Evolutionary conservation across 2,797 vertebrate genomes (phyloP).

Genomic region (Chelon auratus): DNA sequence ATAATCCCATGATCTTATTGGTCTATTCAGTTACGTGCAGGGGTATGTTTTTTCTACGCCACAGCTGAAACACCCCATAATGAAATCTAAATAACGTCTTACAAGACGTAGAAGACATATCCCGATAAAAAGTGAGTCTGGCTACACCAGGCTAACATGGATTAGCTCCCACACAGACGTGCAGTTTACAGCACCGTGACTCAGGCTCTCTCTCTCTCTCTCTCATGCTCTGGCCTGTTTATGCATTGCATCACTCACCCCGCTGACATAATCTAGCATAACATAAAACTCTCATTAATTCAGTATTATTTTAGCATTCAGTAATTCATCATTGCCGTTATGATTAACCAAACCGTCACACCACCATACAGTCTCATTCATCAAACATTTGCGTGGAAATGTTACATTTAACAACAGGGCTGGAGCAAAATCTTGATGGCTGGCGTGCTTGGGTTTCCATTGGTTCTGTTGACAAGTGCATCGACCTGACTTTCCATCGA

Average conservation of each 20-base stretch:
- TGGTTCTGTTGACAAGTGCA: conserved; percentile 28
- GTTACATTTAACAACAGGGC: conserved; percentile 50
- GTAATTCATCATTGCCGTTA: conserved; percentile 74
- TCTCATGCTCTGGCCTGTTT: conserved; percentile 41
- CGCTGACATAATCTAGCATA: conserved; percentile 66
- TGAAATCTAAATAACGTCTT: too few relatives aligned
- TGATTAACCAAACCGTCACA: conserved; percentile 79
- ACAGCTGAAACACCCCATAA: too few relatives aligned
- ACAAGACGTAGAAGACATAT: too few relatives aligned
- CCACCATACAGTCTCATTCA: conserved; percentile 66
- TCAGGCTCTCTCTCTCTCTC: not conserved
- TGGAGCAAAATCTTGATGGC: conserved; percentile 26
- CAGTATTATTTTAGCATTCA: conserved; percentile 70
- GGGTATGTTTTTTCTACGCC: too few relatives aligned
- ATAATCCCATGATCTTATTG: too few relatives aligned
- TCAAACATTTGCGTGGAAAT: conserved; percentile 67
- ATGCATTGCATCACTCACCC: conserved; percentile 66
- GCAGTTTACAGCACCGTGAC: not conserved
- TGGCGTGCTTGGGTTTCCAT: conserved; percentile 10
- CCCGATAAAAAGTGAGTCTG: too few relatives aligned
- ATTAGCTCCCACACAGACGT: not conserved
- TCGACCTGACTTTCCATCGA: not conserved
- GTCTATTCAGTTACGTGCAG: too few relatives aligned
- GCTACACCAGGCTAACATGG: too few relatives aligned
- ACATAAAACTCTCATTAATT: conserved; percentile 75